phyloP scores from a whole-genome alignment of 1,140 invertebrate species.

The Meloidogyne floridensis region DNA sequence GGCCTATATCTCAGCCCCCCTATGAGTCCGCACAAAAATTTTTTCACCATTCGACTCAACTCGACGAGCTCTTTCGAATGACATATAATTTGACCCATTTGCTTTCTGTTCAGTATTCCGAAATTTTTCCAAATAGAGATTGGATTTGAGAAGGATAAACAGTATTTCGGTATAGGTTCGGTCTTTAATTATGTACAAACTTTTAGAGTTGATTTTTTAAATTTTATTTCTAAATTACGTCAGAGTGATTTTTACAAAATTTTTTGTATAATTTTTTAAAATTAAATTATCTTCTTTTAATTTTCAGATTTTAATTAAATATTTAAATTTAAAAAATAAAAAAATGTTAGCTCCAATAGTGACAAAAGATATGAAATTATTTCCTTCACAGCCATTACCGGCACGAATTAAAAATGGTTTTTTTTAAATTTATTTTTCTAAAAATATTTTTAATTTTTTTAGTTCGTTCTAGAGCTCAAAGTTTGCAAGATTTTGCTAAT shows the following conservation, averaged over 20 bases:
- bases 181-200: too few relatives aligned
- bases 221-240: not conserved
- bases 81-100: too few relatives aligned
- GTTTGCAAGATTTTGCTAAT: slow-evolving; percentile 26
- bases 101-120: too few relatives aligned
- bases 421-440: not conserved
- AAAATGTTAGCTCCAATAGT: slow-evolving; percentile 35
- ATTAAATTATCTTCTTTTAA: not conserved
- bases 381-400: slow-evolving; percentile 25
- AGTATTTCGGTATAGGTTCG: too few relatives aligned
- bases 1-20: too few relatives aligned
- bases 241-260: not conserved
- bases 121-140: too few relatives aligned
- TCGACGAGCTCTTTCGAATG: too few relatives aligned
- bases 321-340: not conserved
- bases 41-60: too few relatives aligned
- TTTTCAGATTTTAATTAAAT: not conserved
- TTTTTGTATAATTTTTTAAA: not conserved
- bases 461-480: slow-evolving; percentile 39
- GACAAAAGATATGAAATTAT: slow-evolving; percentile 35
- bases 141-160: too few relatives aligned
- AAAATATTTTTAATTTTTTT: not conserved
- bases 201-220: too few relatives aligned
- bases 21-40: too few relatives aligned
- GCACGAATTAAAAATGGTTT: slow-evolving; percentile 37